Evolutionary conservation across 2,888 invertebrate genomes (phyloP), one percentile per base, ranked within the genome.

Genomic region (Prosapia bicincta): DNA sequence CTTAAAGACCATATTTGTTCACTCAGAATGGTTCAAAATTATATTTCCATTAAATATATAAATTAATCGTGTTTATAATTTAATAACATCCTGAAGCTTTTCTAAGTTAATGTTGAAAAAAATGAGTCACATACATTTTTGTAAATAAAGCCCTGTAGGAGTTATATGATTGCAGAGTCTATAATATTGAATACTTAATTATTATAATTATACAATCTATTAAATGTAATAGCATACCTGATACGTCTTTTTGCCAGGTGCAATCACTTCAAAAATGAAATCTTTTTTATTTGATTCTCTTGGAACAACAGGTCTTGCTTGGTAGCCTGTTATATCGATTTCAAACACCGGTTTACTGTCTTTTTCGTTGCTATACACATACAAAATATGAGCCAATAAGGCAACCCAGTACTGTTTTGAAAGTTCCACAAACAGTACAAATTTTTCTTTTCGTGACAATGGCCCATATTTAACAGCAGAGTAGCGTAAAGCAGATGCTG

Each of bases 191-290:
- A n/a, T n/a, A n/a, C n/a, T n/a, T n/a, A n/a, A n/a, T n/a, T n/a
- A n/a, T n/a, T n/a, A n/a, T n/a, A n/a, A n/a, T n/a, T n/a, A 66
- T 7, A 66, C 1, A 66, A 66, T 3, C 30, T 71, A 32, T n/a
- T 32, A n/a, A n/a, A n/a, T n/a, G n/a, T n/a, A n/a, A n/a, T n/a
- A 32, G 30, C 66, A 74, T 79, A 83, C 83, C 80, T 83, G 82
- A 75, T 81, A 80, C 23, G 83, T 81, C 78, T 83, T 83, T 69
- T 82, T 82, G 54, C 83, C 82, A 3, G 83, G 83, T 26, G 81
- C 81, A 1, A 83, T 80, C n/a, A 83, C 78, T 78, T 83, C 83
- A 76, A 83, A 82, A 25, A 79, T 77, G 71, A 78, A 78, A 67
- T 82, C 80, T 69, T 81, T 82, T 76, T 80, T 81, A n/a, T 73